Percentiles rank a stretch among this genome's conserved stretches.
Evolutionary conservation across 2,113 vertebrate genomes (phyloP).

Genomic region (Alaudala cheleensis): DNA sequence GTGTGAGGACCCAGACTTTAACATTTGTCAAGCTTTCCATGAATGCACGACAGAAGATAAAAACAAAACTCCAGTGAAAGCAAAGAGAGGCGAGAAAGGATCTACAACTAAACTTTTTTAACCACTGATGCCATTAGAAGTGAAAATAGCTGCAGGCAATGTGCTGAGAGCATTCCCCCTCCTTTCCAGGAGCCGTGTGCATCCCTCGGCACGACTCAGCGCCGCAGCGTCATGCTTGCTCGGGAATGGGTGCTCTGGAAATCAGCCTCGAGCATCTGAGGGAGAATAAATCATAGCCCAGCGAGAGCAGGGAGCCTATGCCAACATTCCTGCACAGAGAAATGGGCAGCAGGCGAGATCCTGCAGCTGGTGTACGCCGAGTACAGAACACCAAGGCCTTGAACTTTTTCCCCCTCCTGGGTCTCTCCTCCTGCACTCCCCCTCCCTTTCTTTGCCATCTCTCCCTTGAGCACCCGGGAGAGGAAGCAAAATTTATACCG

Average conservation of each 20-base stretch:
- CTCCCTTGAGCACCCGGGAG: constrained; percentile 1
- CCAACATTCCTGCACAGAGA: constrained; percentile 32
- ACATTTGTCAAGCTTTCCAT: neutral
- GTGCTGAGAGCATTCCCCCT: neutral
- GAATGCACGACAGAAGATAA: neutral
- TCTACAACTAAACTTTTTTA: neutral
- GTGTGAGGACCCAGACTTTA: neutral
- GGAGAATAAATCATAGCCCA: constrained; percentile 27
- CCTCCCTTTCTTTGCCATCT: constrained; percentile 26
- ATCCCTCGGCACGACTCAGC: neutral
- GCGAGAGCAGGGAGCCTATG: neutral
- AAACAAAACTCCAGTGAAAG: neutral
- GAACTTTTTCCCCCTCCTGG: constrained; percentile 23
- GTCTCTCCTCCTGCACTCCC: constrained; percentile 39
- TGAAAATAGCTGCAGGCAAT: neutral
- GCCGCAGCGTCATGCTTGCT: rapidly evolving
- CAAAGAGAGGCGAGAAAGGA: neutral
- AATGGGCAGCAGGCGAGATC: constrained; percentile 2
- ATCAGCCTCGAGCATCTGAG: neutral
- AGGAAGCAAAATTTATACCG: constrained; percentile 71
- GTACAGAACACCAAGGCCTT: constrained; percentile 45
- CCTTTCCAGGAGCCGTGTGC: neutral
- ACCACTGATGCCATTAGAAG: neutral
- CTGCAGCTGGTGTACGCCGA: constrained; percentile 7
- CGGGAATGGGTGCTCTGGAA: constrained; percentile 36